Evolutionary conservation across 2,888 invertebrate genomes (phyloP), one percentile per base, ranked within the genome.

Genomic region (Matsumyia berberina): DNA sequence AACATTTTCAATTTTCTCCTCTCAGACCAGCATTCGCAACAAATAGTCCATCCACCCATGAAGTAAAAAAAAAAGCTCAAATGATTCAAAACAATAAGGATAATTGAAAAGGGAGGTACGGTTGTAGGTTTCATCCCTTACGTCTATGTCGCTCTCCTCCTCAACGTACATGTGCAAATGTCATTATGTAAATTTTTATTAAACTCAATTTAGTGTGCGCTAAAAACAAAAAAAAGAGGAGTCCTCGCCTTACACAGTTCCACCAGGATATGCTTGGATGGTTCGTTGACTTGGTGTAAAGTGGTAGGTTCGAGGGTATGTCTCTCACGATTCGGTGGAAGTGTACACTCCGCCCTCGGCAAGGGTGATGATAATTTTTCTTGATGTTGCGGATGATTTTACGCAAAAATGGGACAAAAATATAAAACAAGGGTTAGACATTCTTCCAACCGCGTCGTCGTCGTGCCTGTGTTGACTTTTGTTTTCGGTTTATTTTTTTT

Each of bases 101-200:
- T 53, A 53, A 53, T 53, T 53, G 51, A 53, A 53, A 31, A 31
- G 24, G 15, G 31, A 15, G 8, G 29, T 11, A 19, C 7, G 15
- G 8, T 15, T 2, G 49, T 15, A 5, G 49, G 1, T 29, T 24
- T 19, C 11, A 49, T 24, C 24, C 49, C 7, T 24, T 46, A 15
- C 5, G 2, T 19, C 49, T 49, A 12, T 42, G 5, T 39, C 39
- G n/a, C 42, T 15, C 15, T 19, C 46, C 5, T 46, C 9, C 19
- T 19, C 17, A 2, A 17, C 24, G 58, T 58, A 24, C 39, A 39
- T 44, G 33, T 33, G 62, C 62, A 44, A 24, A 33, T 62, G 46
- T 58, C 58, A 46, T 46, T 46, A 62, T 62, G 62, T 46, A 62
- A 46, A 62, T 62, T 62, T 62, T 62, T 62, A 62, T 62, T 44